Base-by-base conservation (phyloP, 2,113 vertebrate genomes). In the Nothobranchius kuhntae region DNA sequence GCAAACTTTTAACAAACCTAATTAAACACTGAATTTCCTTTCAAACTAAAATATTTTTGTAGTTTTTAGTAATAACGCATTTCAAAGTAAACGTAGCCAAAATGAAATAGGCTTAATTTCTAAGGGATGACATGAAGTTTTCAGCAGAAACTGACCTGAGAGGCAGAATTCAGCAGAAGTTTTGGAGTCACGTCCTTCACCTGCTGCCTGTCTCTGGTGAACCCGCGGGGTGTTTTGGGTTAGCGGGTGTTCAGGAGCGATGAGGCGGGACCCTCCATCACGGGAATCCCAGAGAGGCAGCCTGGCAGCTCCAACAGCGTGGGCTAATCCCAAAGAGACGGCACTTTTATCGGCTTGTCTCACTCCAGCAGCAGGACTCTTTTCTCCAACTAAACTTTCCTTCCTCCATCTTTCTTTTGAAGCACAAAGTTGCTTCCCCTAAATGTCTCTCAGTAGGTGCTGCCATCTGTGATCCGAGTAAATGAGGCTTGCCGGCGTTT, bases 281-380 rank as follows among this genome's bases (percentile, higher is more conserved):
- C 61, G 71, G 80, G 80, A 77, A 81, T 83, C 70, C 68, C 65
- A 30, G 36, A 77, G 73, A 60, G 73, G 62, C 55, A 6, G 61
- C 59, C 78, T 81, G 89, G 86, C 85, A 84, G 60, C 55, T 68
- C 78, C 71, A 80, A 86, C 79, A 81, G 21, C 21, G 21, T 21
- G 21, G 21, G 21, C 21, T 21, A 21, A 21, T 21, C 21, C 21
- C 21, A 21, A 82, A 59, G 77, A 75, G 73, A 83, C 64, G 1
- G 68, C 73, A 51, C 71, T 88, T 86, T 88, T 79, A 87, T 86
- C 83, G 78, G 78, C 61, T 30, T 65, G 82, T 82, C 77, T 81
- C 60, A 55, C 73, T 77, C 66, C 68, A 56, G 61, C 36, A 2
- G 58, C 62, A 26, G 59, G 10, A 8, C 52, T 72, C 61, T 54